Evolutionary conservation across 2,113 vertebrate genomes (phyloP), one percentile per base, ranked within the genome.

Genomic region (Aptenodytes patagonicus): DNA sequence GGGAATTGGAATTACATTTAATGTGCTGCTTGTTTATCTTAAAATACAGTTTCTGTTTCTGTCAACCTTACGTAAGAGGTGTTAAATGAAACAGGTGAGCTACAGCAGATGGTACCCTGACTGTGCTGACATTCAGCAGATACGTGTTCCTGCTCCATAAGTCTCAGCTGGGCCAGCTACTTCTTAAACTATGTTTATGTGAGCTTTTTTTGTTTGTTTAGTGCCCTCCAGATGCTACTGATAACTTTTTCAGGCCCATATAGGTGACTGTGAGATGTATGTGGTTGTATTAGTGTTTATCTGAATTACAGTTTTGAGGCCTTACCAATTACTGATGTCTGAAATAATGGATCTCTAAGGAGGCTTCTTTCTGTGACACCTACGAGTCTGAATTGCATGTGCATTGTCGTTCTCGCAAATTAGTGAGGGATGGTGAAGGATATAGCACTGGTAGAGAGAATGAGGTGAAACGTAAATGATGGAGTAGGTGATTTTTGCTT

Each of bases 391-490:
- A 28, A 38, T 19, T 65, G 29, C 2, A 4, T 21, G 15, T 52
- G 9, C 6, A 1, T 46, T 9, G 2, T 52, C 4, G 2, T 29
- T 62, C 16, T 25, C 2, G 0, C 14, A 5, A 32, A 7, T 20
- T 78, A 73, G 32, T 0, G 0, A 77, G 69, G 58, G 28, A 10
- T 58, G 36, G 15, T 34, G 44, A 85, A 64, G 42, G 9, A 14
- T 55, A 3, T 28, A 73, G 42, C 29, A 11, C 28, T 40, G 25
- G 9, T 17, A 60, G 42, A 51, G 13, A 32, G 29, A 65, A 52
- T 7, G 28, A 83, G 32, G 4, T 83, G 78, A 72, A 72, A 47
- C 0, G 0, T 29, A 49, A 83, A 40, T 20, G 2, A 17, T 52
- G 24, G 12, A 49, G 4, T 29, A 60, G 36, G 24, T 69, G 16